Evolutionary conservation across 2,888 invertebrate genomes (phyloP), one percentile per base, ranked within the genome.

Genomic region (Hofmannophila pseudospretella): DNA sequence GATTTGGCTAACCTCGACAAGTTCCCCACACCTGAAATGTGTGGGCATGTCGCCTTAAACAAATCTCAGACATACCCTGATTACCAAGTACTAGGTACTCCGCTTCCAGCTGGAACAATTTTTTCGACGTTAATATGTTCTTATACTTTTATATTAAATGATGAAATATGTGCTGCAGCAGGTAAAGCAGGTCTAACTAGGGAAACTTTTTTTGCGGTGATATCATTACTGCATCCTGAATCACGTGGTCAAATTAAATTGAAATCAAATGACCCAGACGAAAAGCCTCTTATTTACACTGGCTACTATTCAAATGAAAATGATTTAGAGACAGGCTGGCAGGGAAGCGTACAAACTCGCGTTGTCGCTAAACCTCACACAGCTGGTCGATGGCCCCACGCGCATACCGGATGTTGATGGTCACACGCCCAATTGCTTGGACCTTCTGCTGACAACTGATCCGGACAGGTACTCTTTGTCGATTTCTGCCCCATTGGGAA

Each of bases 231-330:
- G 2, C 56, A 63, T 23, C 71, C 75, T 7, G 39, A 65, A 42
- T 76, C 76, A 0, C 70, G 46, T 27, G 76, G 76, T 4, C 39
- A 39, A 7, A 46, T 75, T n/a, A 41, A 27, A 8, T 44, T 76
- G n/a, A 43, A 44, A 5, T 65, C 54, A 22, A 44, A 41, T n/a
- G 36, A 73, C 36, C 67, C 73, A 0, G 50, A 47, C 10, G 66
- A 58, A 1, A 38, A 44, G n/a, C 70, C 71, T 1, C 11, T 58
- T 0, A 60, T 76, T 4, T 44, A 55, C 33, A 40, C 57, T 2
- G 58, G 59, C 4, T 63, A 54, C 4, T 67, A 55, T 27, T 49
- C 44, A 8, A 41, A 64, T 3, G 22, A 41, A 3, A 28, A 40
- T 1, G 76, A 76, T 40, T 42, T 75, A 32, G 56, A 67, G 1